Evolutionary conservation across 2,888 invertebrate genomes (phyloP).

Genomic region (Exephanes ischioxanthus): DNA sequence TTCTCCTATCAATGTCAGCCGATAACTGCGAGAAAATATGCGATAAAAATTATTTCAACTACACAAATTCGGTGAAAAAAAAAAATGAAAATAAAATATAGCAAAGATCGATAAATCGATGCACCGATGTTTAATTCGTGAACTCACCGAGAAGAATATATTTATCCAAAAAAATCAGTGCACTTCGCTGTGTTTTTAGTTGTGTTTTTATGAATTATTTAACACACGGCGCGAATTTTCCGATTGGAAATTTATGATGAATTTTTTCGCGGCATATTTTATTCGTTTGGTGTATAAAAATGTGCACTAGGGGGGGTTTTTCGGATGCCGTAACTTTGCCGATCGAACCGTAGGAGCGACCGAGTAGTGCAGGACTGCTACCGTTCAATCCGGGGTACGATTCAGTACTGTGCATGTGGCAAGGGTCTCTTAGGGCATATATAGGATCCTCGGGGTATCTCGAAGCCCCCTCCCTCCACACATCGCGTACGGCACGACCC

Average conservation of each 20-base stretch:
- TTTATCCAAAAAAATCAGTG: conserved; percentile 8
- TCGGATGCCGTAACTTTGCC: not conserved
- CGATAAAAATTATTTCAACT: not conserved
- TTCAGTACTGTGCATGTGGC: conserved; percentile 81
- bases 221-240: conserved; percentile 36
- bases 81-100: not conserved
- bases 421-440: conserved; percentile 80
- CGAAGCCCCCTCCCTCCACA: conserved; percentile 74
- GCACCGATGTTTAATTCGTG: not conserved
- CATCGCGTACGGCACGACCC: conserved; percentile 46
- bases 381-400: conserved; percentile 78
- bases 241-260: conserved; percentile 1
- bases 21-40: not conserved
- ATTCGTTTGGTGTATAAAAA: not conserved
- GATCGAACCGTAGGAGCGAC: conserved; percentile 16
- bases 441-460: conserved; percentile 80
- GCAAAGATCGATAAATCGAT: not conserved
- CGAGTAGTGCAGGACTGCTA: conserved; percentile 33
- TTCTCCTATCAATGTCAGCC: not conserved
- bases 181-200: not conserved
- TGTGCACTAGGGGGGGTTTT: not conserved
- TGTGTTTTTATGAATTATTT: not conserved
- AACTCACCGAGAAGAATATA: conserved; percentile 5
- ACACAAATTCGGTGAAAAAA: not conserved
- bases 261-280: conserved; percentile 37